Base-by-base conservation (phyloP, 2,888 invertebrate species). In the Ametastegia equiseti region DNA sequence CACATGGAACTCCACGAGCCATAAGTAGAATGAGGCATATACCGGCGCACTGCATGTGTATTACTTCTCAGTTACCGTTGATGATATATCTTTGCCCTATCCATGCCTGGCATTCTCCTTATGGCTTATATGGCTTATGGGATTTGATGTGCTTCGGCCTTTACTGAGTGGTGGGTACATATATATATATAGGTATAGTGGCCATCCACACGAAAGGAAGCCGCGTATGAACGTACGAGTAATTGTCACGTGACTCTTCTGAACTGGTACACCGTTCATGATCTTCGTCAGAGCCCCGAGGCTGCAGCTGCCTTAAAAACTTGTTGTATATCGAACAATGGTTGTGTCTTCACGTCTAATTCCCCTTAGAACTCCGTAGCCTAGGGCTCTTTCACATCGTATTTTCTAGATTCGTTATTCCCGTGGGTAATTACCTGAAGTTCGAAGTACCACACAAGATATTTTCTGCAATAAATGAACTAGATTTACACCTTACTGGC, bases 311-410 rank as follows among this genome's bases (percentile, higher is more conserved):
- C 30, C 36, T 11, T 36, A 50, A 50, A 75, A 33, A 1, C 30
- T 75, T 75, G 7, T 19, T n/a, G 54, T n/a, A 36, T 33, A 54
- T 75, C 11, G 33, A 75, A 75, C 73, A 54, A 75, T 50, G 54
- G 47, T 39, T 67, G 39, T n/a, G n/a, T n/a, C n/a, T n/a, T n/a
- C n/a, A n/a, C n/a, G n/a, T n/a, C n/a, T n/a, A n/a, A n/a, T n/a
- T n/a, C n/a, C 19, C n/a, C 19, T 36, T 54, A 11, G 36, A 7
- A 36, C 9, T 33, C 5, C 36, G n/a, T 75, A 3, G 33, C 23
- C 50, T 33, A 11, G 69, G 23, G 19, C 6, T 13, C 15, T 23
- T 45, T 15, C 23, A 11, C 9, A 9, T 47, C 23, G 19, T 19
- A 15, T 39, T 9, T 23, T 0, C 30, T 39, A 0, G 15, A 30